Evolutionary conservation across 1,140 invertebrate species (phyloP).

Genomic region (Antheraea pernyi): DNA sequence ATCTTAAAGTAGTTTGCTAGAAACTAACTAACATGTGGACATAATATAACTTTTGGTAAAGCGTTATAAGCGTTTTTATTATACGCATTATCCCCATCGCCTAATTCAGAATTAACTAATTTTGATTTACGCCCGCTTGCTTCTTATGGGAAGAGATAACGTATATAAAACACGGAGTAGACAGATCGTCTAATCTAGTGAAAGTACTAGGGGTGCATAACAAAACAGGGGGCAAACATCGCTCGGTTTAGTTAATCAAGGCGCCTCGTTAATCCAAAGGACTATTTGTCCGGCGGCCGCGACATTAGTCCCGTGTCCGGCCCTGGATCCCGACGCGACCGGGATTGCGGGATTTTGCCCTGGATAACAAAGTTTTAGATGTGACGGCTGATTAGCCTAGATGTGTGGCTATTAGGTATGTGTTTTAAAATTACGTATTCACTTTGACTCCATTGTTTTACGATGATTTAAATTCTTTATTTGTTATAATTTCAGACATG

Average conservation of each 20-base stretch:
- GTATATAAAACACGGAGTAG: background rate
- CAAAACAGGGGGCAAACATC: constrained; percentile 48
- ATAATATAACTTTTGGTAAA: no score
- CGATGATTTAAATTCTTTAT: background rate
- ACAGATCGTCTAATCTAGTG: constrained; percentile 15
- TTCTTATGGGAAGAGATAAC: background rate
- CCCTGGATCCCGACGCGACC: constrained; percentile 31
- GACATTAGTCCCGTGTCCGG: constrained; percentile 63
- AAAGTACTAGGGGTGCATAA: constrained; percentile 56
- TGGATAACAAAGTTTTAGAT: constrained; percentile 26
- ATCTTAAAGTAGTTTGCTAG: no score
- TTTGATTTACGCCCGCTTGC: background rate
- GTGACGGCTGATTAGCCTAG: constrained; percentile 13
- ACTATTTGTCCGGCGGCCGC: constrained; percentile 63
- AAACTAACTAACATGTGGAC: no score
- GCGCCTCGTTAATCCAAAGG: constrained; percentile 52
- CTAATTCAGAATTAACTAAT: background rate
- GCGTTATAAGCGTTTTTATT: no score
- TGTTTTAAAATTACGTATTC: constrained; percentile 11
- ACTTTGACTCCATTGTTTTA: no score
- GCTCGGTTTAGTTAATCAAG: constrained; percentile 61
- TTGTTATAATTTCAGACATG: no score
- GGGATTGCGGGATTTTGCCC: constrained; percentile 50
- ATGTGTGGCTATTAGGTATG: constrained; percentile 14
- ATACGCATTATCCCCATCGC: no score